Percentiles rank a stretch among this genome's conserved stretches.
phyloP scores from a whole-genome alignment of 2,888 invertebrate genomes.

The Protophormia terraenovae region DNA sequence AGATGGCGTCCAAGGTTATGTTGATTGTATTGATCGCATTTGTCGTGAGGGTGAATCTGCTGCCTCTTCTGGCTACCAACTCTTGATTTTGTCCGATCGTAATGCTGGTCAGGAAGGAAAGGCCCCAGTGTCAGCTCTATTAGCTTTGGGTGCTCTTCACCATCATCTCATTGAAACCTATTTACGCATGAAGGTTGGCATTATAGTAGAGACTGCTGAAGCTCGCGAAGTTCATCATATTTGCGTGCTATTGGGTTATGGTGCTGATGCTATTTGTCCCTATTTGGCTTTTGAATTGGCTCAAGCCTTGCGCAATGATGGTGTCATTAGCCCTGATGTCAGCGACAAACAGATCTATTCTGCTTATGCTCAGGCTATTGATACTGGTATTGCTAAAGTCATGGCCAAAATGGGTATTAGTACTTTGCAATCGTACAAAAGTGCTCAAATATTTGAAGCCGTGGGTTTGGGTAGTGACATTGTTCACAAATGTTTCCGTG shows the following conservation, averaged over 20 bases:
- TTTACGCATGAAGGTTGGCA: constrained; percentile 96
- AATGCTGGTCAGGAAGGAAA: constrained; percentile 84
- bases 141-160: constrained; percentile 96
- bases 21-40: constrained; percentile 89
- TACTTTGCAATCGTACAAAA: constrained; percentile 98
- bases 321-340: constrained; percentile 88
- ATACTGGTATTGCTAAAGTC: constrained; percentile 93
- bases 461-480: constrained; percentile 97
- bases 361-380: constrained; percentile 95
- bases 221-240: constrained; percentile 98
- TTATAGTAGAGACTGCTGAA: constrained; percentile 97
- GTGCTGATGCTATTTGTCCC: constrained; percentile 98
- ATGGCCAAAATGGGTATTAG: constrained; percentile 99
- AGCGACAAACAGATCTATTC: constrained; percentile 91
- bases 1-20: constrained; percentile 89
- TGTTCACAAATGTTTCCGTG: constrained; percentile 95
- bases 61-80: constrained; percentile 89
- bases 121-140: constrained; percentile 90
- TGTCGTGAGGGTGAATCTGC: constrained; percentile 91
- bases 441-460: constrained; percentile 99
- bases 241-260: constrained; percentile 96
- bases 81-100: constrained; percentile 93
- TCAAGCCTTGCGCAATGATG: constrained; percentile 91
- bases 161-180: constrained; percentile 97
- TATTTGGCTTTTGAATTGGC: constrained; percentile 98